phyloP scores from a whole-genome alignment of 2,797 vertebrate species.

The Dallia pectoralis region DNA sequence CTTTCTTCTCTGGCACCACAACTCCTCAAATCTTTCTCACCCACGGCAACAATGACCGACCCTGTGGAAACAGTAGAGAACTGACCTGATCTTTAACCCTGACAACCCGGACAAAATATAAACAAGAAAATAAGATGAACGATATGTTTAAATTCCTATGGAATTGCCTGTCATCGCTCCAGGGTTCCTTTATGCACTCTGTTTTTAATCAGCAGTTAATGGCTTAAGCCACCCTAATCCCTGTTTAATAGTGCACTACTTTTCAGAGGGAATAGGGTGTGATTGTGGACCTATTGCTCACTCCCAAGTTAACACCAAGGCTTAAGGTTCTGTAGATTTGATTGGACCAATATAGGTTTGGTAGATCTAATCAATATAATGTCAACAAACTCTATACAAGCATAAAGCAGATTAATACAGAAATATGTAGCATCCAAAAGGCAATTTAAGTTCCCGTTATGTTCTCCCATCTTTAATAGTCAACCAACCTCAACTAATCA shows the following conservation, averaged over 20 bases:
- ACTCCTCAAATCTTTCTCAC: constrained; percentile 60
- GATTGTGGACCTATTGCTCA: not conserved
- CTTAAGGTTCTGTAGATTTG: not conserved
- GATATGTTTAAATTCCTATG: constrained; percentile 87
- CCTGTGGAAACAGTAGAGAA: constrained; percentile 46
- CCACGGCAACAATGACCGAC: constrained; percentile 20
- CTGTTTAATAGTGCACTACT: constrained; percentile 9
- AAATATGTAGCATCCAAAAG: too few relatives aligned
- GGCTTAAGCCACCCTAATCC: not conserved
- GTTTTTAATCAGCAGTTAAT: constrained; percentile 33
- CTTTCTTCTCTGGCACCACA: constrained; percentile 68
- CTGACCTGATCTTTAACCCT: too few relatives aligned
- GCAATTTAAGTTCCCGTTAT: too few relatives aligned
- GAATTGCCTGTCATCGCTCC: constrained; percentile 80
- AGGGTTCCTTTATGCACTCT: constrained; percentile 51
- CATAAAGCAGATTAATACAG: too few relatives aligned
- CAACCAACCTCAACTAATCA: too few relatives aligned
- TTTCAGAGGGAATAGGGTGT: not conserved
- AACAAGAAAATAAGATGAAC: constrained; percentile 35
- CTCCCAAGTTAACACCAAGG: not conserved
- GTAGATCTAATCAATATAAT: too few relatives aligned
- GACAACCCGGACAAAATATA: constrained; percentile 34
- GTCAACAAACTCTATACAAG: too few relatives aligned
- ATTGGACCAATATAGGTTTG: not conserved
- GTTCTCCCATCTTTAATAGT: too few relatives aligned